Conservation (phyloP, 1,140 invertebrate species). For the Coptotermes formosanus region DNA sequence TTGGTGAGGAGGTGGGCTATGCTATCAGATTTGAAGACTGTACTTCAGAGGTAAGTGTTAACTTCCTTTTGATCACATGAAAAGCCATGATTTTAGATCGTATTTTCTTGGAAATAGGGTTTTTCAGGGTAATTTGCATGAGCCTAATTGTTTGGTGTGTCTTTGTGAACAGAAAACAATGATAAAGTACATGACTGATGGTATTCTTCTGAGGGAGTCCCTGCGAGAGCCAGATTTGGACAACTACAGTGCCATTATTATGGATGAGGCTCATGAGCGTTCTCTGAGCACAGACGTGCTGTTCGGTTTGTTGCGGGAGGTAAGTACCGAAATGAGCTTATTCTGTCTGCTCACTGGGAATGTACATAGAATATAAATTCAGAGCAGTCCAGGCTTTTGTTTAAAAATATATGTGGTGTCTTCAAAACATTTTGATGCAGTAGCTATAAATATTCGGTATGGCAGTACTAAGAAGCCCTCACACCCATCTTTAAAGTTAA, state of each 20-base stretch:
- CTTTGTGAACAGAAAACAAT: conserved; percentile 68
- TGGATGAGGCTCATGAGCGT: conserved; percentile 99
- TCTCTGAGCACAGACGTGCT: conserved; percentile 97
- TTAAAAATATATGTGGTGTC: too few species aligned
- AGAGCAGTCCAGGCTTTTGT: too few species aligned
- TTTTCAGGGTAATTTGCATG: background rate
- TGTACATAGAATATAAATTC: too few species aligned
- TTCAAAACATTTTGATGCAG: too few species aligned
- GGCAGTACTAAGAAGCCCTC: too few species aligned
- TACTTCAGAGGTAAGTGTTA: conserved; percentile 72
- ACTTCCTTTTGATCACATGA: too few species aligned
- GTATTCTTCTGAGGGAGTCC: conserved; percentile 94
- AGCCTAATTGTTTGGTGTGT: too few species aligned
- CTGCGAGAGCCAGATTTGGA: conserved; percentile 93
- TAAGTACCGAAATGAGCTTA: conserved; percentile 49
- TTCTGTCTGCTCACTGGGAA: too few species aligned
- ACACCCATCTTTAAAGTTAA: too few species aligned
- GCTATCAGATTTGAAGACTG: conserved; percentile 99
- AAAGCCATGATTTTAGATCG: too few species aligned
- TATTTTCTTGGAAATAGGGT: too few species aligned
- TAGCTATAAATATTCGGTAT: too few species aligned
- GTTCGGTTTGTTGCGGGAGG: conserved; percentile 93
- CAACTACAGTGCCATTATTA: conserved; percentile 94
- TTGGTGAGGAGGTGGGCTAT: conserved; percentile 95
- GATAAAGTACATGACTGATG: conserved; percentile 99